Base-by-base conservation (phyloP, 2,888 invertebrate species). In the Drosophila mulleri region DNA sequence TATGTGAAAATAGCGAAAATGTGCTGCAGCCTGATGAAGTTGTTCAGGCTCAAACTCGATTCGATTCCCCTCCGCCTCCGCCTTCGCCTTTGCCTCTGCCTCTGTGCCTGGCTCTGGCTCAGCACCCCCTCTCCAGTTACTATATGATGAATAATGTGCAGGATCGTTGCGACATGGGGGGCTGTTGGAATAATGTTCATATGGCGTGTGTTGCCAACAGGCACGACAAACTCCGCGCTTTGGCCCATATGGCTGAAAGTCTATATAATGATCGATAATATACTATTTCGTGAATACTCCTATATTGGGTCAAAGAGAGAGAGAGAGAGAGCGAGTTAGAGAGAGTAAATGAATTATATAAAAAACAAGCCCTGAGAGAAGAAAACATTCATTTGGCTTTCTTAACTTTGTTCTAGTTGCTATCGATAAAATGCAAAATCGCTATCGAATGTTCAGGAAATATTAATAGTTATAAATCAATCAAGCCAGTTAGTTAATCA, bases 21-120 rank as follows among this genome's bases (percentile, higher is more conserved):
- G 73, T 67, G 66, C 23, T 67, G 77, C 77, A 76, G 67, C 70
- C 66, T 83, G 86, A 83, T 83, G 83, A 83, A 86, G 82, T 86
- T 73, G 67, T 83, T 81, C 57, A 26, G 60, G 26, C 73, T 57
- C 35, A 54, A 61, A 18, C 54, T 45, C 18, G 32, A 12, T 16
- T 18, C 47, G 9, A 47, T 26, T n/a, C 44, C 44, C 44, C 14
- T 48, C 35, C 14, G 37, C 37, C 37, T 6, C 6, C 3, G 35
- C 37, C 14, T 14, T 14, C 2, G 9, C 11, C 35, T 3, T 11
- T 12, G 35, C 35, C 35, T 11, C 14, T 39, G 37, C 37, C 35
- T 12, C 32, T 32, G 1, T 9, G 9, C 2, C 41, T 47, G 45
- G 18, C 39, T 23, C 5, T 26, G 26, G 26, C 26, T 9, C 35